Conservation (phyloP, 2,113 vertebrate genomes). For the Barnardius zonarius region DNA sequence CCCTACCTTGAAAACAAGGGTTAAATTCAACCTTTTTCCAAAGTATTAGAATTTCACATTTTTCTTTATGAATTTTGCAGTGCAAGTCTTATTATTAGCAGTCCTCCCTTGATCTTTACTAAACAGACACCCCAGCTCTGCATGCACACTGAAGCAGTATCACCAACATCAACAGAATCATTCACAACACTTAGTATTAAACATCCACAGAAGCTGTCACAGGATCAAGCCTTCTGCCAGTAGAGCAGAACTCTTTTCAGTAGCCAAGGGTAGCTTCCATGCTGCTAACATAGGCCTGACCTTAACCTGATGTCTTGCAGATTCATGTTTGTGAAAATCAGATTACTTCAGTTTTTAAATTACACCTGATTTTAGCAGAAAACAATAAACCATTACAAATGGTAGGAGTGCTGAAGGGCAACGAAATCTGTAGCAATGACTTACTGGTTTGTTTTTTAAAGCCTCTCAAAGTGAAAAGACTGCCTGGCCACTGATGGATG, state of each 20-base stretch:
- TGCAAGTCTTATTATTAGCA: neutral
- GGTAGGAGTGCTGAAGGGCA: neutral
- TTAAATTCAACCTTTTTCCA: neutral
- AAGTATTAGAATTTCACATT: neutral
- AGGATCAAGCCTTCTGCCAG: neutral
- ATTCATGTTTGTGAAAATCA: neutral
- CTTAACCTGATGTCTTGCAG: neutral
- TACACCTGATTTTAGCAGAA: neutral
- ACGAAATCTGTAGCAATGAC: neutral
- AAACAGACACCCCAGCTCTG: neutral
- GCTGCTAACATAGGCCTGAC: neutral
- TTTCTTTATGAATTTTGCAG: neutral
- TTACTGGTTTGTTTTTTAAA: neutral
- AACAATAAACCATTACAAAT: neutral
- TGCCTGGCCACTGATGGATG: neutral
- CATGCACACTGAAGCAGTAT: neutral
- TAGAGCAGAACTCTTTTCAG: neutral
- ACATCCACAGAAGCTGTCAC: neutral
- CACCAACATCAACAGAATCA: neutral
- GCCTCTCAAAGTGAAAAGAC: neutral
- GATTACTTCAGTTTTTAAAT: neutral
- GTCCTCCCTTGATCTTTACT: neutral
- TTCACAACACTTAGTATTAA: accelerated
- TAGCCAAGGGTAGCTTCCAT: neutral
- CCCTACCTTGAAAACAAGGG: neutral